Percentiles rank a stretch among this genome's conserved stretches.
Evolutionary conservation across 1,140 invertebrate species (phyloP).

Genomic region (Zeugodacus cucurbitae): DNA sequence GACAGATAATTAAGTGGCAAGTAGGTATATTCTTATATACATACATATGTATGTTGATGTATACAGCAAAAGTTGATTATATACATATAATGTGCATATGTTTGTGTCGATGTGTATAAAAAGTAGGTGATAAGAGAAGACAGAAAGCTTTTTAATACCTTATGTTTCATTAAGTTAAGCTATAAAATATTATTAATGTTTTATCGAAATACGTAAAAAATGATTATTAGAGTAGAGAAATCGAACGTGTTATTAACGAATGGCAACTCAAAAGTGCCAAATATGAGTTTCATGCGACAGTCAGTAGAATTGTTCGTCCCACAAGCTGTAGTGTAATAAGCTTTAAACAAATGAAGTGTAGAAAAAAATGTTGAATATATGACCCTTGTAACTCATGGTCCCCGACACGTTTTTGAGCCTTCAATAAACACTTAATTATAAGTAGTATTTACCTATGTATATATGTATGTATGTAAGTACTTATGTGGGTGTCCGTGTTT

Average conservation of each 20-base stretch:
- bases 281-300: neutral
- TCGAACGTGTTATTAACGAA: neutral
- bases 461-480: neutral
- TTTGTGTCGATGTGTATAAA: neutral
- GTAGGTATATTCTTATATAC: neutral
- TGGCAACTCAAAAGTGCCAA: neutral
- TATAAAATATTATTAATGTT: neutral
- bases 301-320: neutral
- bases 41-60: neutral
- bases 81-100: neutral
- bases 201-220: neutral
- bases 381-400: neutral
- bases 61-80: neutral
- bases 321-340: neutral
- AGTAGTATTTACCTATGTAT: neutral
- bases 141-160: neutral
- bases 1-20: neutral
- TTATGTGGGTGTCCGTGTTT: neutral
- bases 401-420: neutral
- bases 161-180: neutral
- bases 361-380: neutral
- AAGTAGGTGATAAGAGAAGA: neutral
- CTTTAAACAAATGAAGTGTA: neutral
- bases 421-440: neutral
- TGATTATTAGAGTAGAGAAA: neutral